Conservation (phyloP, 2,888 invertebrate species). For the Zygogramma bicolorata region DNA sequence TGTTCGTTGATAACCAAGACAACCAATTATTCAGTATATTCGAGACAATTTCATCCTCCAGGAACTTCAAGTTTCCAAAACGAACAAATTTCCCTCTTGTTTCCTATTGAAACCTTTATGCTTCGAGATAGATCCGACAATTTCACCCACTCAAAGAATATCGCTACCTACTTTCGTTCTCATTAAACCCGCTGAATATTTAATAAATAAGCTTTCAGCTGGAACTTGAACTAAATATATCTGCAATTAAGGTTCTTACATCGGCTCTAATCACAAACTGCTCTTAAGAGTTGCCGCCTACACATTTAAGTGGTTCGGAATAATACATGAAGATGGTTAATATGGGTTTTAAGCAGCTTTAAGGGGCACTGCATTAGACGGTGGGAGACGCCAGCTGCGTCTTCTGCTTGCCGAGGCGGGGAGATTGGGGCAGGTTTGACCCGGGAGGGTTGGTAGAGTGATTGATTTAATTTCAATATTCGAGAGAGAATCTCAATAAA, state of each 20-base stretch:
- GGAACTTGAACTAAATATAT: conserved; percentile 54
- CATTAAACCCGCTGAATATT: conserved; percentile 38
- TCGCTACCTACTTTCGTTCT: conserved; percentile 21
- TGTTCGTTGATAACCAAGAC: no score
- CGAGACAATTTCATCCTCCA: no score
- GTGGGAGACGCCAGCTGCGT: conserved; percentile 58
- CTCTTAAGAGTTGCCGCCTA: conserved; percentile 61
- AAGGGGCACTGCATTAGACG: conserved; percentile 58
- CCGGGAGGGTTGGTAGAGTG: not conserved
- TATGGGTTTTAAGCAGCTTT: conserved; percentile 63
- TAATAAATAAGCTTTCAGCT: conserved; percentile 41
- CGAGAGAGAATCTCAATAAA: not conserved
- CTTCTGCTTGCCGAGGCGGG: conserved; percentile 33
- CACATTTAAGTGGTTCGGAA: conserved; percentile 63
- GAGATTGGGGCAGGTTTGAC: conserved; percentile 15
- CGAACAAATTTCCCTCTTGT: not conserved
- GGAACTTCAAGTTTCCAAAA: no score
- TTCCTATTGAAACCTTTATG: no score
- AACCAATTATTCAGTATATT: no score
- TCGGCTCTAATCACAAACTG: conserved; percentile 60
- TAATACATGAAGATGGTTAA: conserved; percentile 65
- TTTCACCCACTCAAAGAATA: not conserved
- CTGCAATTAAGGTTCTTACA: conserved; percentile 61
- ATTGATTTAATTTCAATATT: not conserved
- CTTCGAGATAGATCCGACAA: no score